phyloP scores from a whole-genome alignment of 2,113 vertebrate genomes.

The Hypanus sabinus region DNA sequence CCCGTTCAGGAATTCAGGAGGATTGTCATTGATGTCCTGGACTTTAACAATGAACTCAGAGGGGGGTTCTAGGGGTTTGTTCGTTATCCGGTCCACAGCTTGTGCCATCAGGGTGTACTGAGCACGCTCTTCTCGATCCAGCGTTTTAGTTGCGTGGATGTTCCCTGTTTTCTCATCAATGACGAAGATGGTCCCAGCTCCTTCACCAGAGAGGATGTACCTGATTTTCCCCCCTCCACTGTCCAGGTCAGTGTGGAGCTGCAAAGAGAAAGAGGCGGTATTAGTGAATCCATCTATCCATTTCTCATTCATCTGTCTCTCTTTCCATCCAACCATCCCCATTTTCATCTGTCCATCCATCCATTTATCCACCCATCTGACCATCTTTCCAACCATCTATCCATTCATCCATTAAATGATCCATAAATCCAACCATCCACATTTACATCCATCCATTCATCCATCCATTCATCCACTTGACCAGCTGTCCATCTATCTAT shows the following conservation, averaged over 20 bases:
- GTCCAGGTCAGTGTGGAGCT: slow-evolving; percentile 98
- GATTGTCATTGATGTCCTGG: slow-evolving; percentile 98
- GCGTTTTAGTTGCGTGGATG: slow-evolving; percentile 94
- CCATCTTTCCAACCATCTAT: too few relatives aligned
- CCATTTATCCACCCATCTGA: too few relatives aligned
- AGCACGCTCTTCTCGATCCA: slow-evolving; percentile 93
- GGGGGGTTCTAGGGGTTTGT: slow-evolving; percentile 85
- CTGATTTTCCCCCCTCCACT: slow-evolving; percentile 87
- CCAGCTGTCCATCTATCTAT: too few relatives aligned
- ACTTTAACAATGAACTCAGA: slow-evolving; percentile 98
- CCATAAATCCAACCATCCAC: too few relatives aligned
- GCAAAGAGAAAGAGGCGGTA: slow-evolving; percentile 40
- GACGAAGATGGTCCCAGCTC: slow-evolving; percentile 95
- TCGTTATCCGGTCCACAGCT: slow-evolving; percentile 85
- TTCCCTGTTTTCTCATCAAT: slow-evolving; percentile 98
- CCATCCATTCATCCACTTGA: too few relatives aligned
- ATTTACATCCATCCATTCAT: too few relatives aligned
- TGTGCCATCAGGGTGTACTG: slow-evolving; percentile 94
- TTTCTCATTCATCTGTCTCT: too few relatives aligned
- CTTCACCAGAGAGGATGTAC: slow-evolving; percentile 97
- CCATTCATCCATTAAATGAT: too few relatives aligned
- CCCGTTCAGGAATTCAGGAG: slow-evolving; percentile 86
- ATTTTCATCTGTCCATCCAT: too few relatives aligned
- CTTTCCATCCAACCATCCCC: too few relatives aligned
- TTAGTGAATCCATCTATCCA: too few relatives aligned